These are phyloP conservation scores for Drosophila ananassae DNA, from an alignment of 1,140 invertebrate species.

Conservation along the genomic window DNA sequence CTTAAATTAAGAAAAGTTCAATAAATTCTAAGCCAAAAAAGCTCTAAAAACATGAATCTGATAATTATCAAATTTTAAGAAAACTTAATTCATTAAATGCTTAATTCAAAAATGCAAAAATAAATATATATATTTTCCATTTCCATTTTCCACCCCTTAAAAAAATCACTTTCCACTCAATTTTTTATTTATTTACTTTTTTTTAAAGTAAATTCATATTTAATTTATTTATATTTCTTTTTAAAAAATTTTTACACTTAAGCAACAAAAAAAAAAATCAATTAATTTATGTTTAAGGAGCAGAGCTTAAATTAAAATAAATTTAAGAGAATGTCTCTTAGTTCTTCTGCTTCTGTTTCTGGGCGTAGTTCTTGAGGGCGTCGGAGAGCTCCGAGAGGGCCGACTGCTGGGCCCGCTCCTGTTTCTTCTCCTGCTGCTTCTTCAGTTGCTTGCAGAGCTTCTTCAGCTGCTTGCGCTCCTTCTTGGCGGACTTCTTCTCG, in stretches of 20 bases:
- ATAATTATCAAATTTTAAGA: no score
- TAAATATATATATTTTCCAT: no score
- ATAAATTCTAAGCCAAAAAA: no score
- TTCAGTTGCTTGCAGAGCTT: conserved; percentile 68
- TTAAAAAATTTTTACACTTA: not conserved
- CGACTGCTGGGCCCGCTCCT: conserved; percentile 40
- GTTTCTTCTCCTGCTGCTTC: conserved; percentile 49
- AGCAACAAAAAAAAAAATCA: conserved; percentile 9
- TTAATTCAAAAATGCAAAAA: no score
- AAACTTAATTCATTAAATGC: no score
- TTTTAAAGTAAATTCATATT: not conserved
- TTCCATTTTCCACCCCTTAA: not conserved
- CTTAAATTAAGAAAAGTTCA: no score
- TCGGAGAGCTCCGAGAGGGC: conserved; percentile 38
- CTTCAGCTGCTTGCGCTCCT: conserved; percentile 72
- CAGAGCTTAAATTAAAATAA: not conserved
- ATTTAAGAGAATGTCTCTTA: not conserved
- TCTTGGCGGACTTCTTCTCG: conserved; percentile 53
- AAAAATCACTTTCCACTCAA: not conserved
- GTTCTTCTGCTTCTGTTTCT: conserved; percentile 36
- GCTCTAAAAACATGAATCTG: no score
- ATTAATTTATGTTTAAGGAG: not conserved
- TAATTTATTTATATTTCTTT: not conserved
- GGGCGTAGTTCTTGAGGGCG: conserved; percentile 45
- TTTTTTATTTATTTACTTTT: not conserved